These are phyloP conservation scores for Phengaris alcon DNA, from an alignment of 2,888 invertebrate genomes.

Conservation along the genomic window DNA sequence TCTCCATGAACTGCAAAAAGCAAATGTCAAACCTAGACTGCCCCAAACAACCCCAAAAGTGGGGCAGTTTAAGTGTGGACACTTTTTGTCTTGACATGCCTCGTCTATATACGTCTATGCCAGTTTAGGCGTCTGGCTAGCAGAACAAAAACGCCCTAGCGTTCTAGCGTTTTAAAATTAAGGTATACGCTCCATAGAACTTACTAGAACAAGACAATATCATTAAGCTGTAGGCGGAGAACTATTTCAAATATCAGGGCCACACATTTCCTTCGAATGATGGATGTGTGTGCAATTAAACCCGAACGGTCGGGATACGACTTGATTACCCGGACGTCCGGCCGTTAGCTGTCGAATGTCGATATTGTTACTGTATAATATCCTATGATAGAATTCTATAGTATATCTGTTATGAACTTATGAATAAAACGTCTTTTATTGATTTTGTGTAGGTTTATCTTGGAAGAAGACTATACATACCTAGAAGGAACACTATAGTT, in stretches of 20 bases:
- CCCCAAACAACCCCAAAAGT: no score
- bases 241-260: not conserved
- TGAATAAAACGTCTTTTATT: not conserved
- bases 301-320: not conserved
- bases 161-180: no score
- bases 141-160: no score
- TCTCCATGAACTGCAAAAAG: no score
- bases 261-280: not conserved
- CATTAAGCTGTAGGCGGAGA: not conserved
- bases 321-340: slow-evolving; percentile 9
- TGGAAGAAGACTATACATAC: no score
- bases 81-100: no score
- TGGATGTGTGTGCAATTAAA: slow-evolving; percentile 6
- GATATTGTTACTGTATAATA: not conserved
- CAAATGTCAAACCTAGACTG: no score
- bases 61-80: no score
- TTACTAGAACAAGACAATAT: not conserved
- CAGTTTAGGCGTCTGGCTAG: no score
- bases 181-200: no score
- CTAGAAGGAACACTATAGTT: no score
- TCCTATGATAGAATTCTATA: not conserved
- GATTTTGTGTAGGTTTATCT: not conserved
- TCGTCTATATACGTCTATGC: no score
- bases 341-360: not conserved
- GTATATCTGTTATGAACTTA: not conserved